phyloP scores from a whole-genome alignment of 2,113 vertebrate species.

The Balaeniceps rex region DNA sequence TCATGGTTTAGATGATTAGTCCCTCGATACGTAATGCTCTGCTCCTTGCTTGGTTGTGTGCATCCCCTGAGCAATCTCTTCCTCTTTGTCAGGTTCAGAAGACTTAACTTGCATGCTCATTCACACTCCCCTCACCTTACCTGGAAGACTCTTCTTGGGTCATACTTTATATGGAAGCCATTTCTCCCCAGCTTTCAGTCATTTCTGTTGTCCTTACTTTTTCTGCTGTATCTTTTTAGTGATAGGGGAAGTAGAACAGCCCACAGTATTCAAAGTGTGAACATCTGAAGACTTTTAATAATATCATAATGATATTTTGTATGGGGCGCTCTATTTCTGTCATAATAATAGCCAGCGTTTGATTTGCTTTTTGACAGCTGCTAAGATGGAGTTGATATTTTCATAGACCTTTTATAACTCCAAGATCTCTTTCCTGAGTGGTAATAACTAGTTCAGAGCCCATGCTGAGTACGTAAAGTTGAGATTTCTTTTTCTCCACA shows the following conservation, averaged over 20 bases:
- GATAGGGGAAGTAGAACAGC: not conserved
- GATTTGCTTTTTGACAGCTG: constrained; percentile 51
- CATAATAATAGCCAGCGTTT: constrained; percentile 33
- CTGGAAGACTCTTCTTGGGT: not conserved
- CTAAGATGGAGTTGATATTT: constrained; percentile 42
- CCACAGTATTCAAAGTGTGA: not conserved
- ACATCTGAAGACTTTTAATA: constrained; percentile 36
- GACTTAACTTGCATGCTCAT: not conserved
- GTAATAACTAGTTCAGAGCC: constrained; percentile 28
- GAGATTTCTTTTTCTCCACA: constrained; percentile 29
- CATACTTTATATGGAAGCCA: not conserved
- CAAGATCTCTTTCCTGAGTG: constrained; percentile 30
- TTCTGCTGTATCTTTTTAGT: not conserved
- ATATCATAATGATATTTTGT: constrained; percentile 18
- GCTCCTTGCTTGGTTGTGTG: not conserved
- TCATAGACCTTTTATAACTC: constrained; percentile 48
- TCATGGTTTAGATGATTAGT: not conserved
- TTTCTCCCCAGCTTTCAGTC: not conserved
- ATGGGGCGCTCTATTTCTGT: constrained; percentile 4
- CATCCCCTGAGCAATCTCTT: not conserved
- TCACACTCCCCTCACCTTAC: not conserved
- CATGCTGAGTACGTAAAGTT: constrained; percentile 34
- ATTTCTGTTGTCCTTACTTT: constrained; percentile 2
- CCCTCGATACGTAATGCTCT: fast-evolving
- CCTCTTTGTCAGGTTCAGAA: not conserved